A percentile compares a stretch with the other conserved stretches of the same genome.
Conservation (phyloP, 1,140 invertebrate species). For the Amyelois transitella region DNA sequence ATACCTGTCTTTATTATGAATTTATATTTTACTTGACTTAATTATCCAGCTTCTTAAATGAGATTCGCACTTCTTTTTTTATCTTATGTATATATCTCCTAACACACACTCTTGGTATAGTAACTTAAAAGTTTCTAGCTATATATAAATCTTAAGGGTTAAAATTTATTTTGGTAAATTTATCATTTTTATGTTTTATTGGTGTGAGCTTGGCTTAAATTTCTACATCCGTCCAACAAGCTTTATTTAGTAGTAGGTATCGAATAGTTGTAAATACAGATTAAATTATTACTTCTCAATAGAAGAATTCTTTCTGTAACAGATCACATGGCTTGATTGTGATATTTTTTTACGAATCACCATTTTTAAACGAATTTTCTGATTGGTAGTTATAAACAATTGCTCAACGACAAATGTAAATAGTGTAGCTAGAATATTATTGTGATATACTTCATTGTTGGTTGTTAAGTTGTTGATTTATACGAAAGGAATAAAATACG, state of each 20-base stretch:
- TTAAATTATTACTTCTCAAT: slow-evolving; percentile 19
- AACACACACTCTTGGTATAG: too few relatives aligned
- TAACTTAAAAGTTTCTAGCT: too few relatives aligned
- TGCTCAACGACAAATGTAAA: not conserved
- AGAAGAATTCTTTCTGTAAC: not conserved
- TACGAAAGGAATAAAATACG: not conserved
- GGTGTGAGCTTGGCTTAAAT: not conserved
- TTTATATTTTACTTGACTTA: too few relatives aligned
- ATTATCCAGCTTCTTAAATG: too few relatives aligned
- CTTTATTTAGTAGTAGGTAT: slow-evolving; percentile 49
- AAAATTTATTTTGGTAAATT: too few relatives aligned
- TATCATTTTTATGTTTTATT: too few relatives aligned
- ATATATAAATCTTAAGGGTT: too few relatives aligned
- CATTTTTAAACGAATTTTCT: not conserved
- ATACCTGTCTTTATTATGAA: too few relatives aligned
- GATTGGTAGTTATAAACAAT: not conserved
- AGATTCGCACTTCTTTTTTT: too few relatives aligned
- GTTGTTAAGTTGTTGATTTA: not conserved
- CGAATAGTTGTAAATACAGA: slow-evolving; percentile 33
- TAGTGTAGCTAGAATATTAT: not conserved
- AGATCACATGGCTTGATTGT: not conserved
- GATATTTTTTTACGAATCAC: not conserved
- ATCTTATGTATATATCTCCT: too few relatives aligned
- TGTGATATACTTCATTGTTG: not conserved
- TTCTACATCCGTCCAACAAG: slow-evolving; percentile 40